Conservation (phyloP, 2,797 vertebrate genomes). For the Ctenopoma multispine region DNA sequence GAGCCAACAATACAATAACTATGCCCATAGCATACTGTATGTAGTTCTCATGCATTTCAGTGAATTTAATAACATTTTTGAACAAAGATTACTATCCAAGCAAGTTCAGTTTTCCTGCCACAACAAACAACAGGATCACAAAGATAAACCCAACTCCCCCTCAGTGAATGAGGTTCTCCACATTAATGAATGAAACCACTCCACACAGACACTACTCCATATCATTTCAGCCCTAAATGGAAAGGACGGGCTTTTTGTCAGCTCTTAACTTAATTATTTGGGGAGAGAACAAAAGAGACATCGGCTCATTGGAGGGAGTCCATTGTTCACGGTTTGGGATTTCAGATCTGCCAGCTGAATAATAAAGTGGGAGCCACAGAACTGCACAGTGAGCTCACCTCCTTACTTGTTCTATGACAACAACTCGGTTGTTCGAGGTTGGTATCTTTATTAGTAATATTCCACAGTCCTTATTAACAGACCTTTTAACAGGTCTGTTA, state of each 20-base stretch:
- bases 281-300: conserved; percentile 64
- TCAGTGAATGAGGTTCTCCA: conserved; percentile 30
- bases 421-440: conserved; percentile 1
- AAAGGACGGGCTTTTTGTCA: conserved; percentile 56
- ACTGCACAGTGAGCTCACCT: conserved; percentile 30
- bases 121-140: conserved; percentile 12
- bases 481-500: neutral
- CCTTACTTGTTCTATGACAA: conserved; percentile 30
- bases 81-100: neutral
- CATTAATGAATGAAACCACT: conserved; percentile 49
- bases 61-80: neutral
- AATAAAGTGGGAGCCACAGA: conserved; percentile 53
- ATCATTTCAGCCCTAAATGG: conserved; percentile 37
- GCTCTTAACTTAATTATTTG: conserved; percentile 69
- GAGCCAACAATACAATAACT: neutral
- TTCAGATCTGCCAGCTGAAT: conserved; percentile 65
- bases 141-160: conserved; percentile 21
- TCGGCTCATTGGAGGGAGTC: conserved; percentile 54
- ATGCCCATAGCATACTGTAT: neutral
- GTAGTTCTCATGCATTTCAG: neutral
- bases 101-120: conserved; percentile 1
- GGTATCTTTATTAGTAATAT: conserved; percentile 14
- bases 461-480: neutral
- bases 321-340: conserved; percentile 56
- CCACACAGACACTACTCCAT: conserved; percentile 21